Evolutionary conservation across 2,797 vertebrate genomes (phyloP).

Genomic region (Gymnoscopelus braueri): DNA sequence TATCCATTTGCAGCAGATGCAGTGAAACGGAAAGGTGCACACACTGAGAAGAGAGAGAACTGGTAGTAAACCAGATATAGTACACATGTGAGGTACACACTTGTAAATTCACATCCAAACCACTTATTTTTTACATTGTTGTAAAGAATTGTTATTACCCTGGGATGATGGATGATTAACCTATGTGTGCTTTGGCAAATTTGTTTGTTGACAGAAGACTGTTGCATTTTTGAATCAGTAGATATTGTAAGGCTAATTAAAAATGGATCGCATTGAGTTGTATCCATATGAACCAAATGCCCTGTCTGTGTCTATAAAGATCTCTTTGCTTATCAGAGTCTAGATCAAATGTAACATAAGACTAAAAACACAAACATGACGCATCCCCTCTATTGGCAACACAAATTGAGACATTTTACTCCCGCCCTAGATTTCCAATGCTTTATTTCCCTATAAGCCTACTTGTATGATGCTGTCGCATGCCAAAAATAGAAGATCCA

Average conservation of each 20-base stretch:
- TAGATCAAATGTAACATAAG: background rate
- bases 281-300: too few species aligned
- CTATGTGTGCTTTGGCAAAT: background rate
- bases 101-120: too few species aligned
- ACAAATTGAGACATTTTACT: too few species aligned
- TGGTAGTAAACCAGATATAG: background rate
- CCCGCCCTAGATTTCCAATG: too few species aligned
- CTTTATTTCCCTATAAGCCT: too few species aligned
- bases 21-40: background rate
- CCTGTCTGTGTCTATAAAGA: too few species aligned
- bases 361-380: background rate
- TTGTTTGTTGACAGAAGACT: background rate
- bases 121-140: background rate
- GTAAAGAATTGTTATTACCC: background rate
- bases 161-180: background rate
- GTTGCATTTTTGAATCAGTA: too few species aligned
- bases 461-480: too few species aligned
- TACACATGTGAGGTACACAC: background rate
- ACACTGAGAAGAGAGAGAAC: background rate
- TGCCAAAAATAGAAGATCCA: background rate
- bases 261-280: too few species aligned
- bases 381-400: background rate
- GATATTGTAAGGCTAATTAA: too few species aligned
- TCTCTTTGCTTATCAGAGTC: too few species aligned
- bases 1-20: too few species aligned